Evolutionary conservation across 2,797 vertebrate genomes (phyloP).

Genomic region (Sebastes diaconus): DNA sequence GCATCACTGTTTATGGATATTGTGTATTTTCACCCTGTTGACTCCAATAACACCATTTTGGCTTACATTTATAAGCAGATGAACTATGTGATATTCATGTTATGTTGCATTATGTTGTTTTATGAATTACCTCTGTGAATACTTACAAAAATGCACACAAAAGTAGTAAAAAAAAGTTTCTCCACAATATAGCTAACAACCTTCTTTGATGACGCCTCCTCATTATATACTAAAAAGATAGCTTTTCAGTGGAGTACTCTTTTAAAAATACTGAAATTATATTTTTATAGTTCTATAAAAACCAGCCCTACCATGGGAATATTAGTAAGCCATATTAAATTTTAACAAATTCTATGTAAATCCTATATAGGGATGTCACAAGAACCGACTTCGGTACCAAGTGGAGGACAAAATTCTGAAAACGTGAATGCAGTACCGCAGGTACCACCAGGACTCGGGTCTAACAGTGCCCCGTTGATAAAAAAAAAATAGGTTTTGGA

Average conservation of each 20-base stretch:
- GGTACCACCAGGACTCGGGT: no score
- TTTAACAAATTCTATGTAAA: background rate
- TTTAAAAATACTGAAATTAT: background rate
- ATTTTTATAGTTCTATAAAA: background rate
- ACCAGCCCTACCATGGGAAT: background rate
- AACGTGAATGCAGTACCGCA: no score
- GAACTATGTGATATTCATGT: background rate
- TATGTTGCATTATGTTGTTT: background rate
- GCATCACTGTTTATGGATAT: background rate
- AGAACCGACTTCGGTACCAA: no score
- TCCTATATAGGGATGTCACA: background rate
- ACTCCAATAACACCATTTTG: background rate
- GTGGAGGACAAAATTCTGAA: no score
- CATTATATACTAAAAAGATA: background rate
- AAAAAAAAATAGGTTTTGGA: no score
- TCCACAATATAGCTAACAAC: background rate
- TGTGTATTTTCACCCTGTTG: background rate
- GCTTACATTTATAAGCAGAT: background rate
- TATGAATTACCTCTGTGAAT: background rate
- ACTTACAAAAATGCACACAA: background rate
- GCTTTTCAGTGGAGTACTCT: background rate
- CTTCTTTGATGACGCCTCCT: background rate
- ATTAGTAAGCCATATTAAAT: background rate
- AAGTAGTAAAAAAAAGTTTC: background rate
- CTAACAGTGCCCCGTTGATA: no score